Base-by-base conservation (phyloP, 2,888 invertebrate genomes). In the Lepidochrysops patricia region DNA sequence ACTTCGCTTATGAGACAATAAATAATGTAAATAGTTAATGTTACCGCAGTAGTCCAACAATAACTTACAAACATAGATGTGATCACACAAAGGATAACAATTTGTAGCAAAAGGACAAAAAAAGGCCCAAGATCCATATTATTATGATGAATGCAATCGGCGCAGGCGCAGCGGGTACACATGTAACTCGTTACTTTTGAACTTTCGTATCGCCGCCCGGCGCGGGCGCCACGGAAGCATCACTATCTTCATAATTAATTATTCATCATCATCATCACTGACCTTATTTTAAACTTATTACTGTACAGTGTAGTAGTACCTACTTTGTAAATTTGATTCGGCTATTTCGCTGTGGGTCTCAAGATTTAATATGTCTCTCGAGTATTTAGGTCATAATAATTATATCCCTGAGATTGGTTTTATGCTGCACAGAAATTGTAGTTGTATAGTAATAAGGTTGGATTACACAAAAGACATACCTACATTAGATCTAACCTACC, bases 181-280 rank as follows among this genome's bases (percentile, higher is more conserved):
- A 70, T 67, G 73, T 77, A 78, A 80, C 75, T 75, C 72, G 75
- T 79, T 84, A 77, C 79, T 73, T 74, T 77, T 75, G 71, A 69
- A 64, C 66, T 67, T 66, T 67, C 68, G 72, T 71, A 73, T 72
- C 69, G 62, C 60, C 68, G 68, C 65, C 61, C 62, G 50, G 54
- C 54, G 63, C 61, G 67, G 73, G 71, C 70, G 72, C 73, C 72
- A 57, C 60, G 48, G 60, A 59, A 58, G 56, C 26, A 27, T 7
- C 15, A 9, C 13, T 26, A 27, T 26, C 27, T 52, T 26, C 26
- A 26, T 27, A 27, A 52, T 52, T 13, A 52, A 52, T 52, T 52
- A 52, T 52, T 13, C 52, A 27, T 43, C 9, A 43, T 43, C 19
- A 43, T 43, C 23, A 43, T 43, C 23, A 43, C 4, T 43, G 43